phyloP scores from a whole-genome alignment of 37 sponge, comb jelly and placozoan genomes.

The Ephydatia muelleri region DNA sequence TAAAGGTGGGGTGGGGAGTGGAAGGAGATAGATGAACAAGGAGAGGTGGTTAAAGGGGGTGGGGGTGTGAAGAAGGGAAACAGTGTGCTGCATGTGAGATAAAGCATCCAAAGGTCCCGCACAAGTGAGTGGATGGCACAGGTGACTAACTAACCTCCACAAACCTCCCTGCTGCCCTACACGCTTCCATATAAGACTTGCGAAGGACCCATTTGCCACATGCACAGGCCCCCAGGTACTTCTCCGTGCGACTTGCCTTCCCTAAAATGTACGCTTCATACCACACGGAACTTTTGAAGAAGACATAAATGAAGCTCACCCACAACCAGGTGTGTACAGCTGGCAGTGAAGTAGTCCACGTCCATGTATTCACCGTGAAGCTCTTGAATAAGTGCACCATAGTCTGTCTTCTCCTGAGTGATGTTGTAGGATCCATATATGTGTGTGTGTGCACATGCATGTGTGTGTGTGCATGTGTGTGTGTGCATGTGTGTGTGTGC shows the following conservation, averaged over 20 bases:
- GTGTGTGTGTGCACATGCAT: neutral
- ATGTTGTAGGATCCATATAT: no score
- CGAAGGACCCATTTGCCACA: constrained; percentile 89
- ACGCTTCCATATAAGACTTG: constrained; percentile 79
- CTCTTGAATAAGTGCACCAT: constrained; percentile 68
- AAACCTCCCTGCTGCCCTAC: constrained; percentile 61
- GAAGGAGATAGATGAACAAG: neutral
- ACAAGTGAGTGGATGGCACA: no score
- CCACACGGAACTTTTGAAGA: neutral
- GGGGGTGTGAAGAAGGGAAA: no score
- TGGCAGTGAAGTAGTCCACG: constrained; percentile 54
- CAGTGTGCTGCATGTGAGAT: no score
- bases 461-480: constrained; percentile 6
- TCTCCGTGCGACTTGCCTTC: constrained; percentile 77
- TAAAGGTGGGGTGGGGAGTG: neutral
- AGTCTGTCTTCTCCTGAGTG: constrained; percentile 65
- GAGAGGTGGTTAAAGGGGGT: neutral
- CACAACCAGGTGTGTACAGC: constrained; percentile 79
- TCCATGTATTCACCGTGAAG: constrained; percentile 70
- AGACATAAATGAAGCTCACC: constrained; percentile 21
- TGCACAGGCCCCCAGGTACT: constrained; percentile 85
- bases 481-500: neutral
- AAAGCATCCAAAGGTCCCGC: no score
- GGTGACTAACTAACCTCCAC: constrained; percentile 44
- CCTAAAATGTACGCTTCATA: constrained; percentile 14